Percentiles rank a stretch among this genome's conserved stretches.
Conservation (phyloP, 2,797 vertebrate species). For the Tachyglossus aculeatus region DNA sequence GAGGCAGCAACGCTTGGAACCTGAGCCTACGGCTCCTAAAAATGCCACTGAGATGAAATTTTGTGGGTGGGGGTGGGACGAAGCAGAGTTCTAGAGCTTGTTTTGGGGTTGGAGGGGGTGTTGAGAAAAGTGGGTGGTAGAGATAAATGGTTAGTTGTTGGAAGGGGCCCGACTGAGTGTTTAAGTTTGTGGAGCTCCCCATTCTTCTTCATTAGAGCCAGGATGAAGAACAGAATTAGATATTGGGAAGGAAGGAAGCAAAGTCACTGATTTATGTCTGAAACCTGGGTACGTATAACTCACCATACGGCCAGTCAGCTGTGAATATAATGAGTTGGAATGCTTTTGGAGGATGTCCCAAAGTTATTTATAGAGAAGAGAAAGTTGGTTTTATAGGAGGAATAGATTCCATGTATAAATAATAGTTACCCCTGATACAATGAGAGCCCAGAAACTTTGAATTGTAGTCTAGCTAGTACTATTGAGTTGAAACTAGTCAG, state of each 20-base stretch:
- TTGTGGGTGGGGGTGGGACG: not conserved
- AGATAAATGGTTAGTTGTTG: not conserved
- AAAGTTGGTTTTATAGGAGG: constrained; percentile 50
- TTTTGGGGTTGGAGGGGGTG: rapidly evolving
- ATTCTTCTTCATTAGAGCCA: no score
- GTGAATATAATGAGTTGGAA: constrained; percentile 43
- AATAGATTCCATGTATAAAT: constrained; percentile 39
- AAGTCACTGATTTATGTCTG: not conserved
- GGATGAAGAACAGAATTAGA: no score
- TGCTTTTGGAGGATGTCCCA: constrained; percentile 53
- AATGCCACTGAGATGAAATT: not conserved
- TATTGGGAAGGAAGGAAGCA: not conserved
- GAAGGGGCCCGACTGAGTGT: not conserved
- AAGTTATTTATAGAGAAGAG: constrained; percentile 57
- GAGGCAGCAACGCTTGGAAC: not conserved
- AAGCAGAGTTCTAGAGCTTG: no score
- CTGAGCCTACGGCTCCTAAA: not conserved
- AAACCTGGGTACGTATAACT: not conserved
- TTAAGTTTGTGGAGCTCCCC: no score
- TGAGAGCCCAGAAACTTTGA: constrained; percentile 9
- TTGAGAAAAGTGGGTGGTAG: not conserved
- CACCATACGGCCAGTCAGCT: constrained; percentile 26
- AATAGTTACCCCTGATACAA: constrained; percentile 43
- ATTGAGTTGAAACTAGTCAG: not conserved
- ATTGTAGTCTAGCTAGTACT: not conserved